phyloP scores from a whole-genome alignment of 2,888 invertebrate species.

The Polydesmus complanatus region DNA sequence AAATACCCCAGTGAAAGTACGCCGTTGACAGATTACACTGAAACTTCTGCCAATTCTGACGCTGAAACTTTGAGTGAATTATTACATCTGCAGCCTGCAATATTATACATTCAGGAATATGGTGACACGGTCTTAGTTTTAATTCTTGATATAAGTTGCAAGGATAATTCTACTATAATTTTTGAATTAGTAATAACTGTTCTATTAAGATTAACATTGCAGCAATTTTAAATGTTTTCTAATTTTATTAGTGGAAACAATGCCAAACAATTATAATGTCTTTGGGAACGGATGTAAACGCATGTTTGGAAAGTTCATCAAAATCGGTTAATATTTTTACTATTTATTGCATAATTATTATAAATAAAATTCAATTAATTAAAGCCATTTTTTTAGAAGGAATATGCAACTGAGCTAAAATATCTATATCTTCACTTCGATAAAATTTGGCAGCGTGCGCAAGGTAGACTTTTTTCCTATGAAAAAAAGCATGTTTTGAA shows the following conservation, averaged over 20 bases:
- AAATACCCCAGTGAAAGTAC: background rate
- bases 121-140: conserved; percentile 6
- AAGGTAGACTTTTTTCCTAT: conserved; percentile 1
- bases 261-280: conserved; percentile 11
- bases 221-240: background rate
- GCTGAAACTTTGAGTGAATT: background rate
- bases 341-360: no score
- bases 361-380: no score
- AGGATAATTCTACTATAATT: background rate
- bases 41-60: background rate
- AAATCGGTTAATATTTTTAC: conserved; percentile 4
- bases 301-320: conserved; percentile 10
- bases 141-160: background rate
- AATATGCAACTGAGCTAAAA: background rate
- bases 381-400: no score
- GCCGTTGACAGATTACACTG: background rate
- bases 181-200: background rate
- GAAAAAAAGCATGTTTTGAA: background rate
- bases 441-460: background rate
- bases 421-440: conserved; percentile 6
- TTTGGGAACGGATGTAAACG: conserved; percentile 15
- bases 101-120: conserved; percentile 7
- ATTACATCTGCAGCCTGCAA: background rate
- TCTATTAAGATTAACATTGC: background rate
- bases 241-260: conserved; percentile 13